Evolutionary conservation across 2,113 vertebrate genomes (phyloP), one percentile per base, ranked within the genome.

Genomic region (Microtus richardsoni): DNA sequence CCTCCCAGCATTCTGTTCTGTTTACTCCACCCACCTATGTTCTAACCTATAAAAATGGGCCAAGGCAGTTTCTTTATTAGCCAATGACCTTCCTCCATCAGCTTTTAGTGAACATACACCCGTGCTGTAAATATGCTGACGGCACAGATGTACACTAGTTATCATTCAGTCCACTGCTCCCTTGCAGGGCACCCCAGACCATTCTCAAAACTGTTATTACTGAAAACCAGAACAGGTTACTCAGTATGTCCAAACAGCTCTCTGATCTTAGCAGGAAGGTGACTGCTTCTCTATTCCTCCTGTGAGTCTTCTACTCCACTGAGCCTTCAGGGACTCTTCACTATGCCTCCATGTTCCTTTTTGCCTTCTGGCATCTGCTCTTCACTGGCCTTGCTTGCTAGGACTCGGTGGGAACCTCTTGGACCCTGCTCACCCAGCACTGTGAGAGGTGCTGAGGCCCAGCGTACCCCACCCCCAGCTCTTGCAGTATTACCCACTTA

Each of bases 191-290:
- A 7, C 12, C 39, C 80, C n/a, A 83, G 54, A 83, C n/a, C 39
- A 83, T 30, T 19, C 80, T 41, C 54, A 4, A 64, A 83, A 83
- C n/a, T 44, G 24, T 73, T 41, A 21, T 49, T 47, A 36, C 36
- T 86, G 64, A 22, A 68, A 86, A 86, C 30, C 62, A 77, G 90
- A 7, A 41, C 44, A 66, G 26, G 60, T 92, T 75, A 13, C 19
- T 49, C 64, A 96, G n/a, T 52, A 49, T 97, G 16, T 79, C 84
- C 77, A 79, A 93, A 79, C 54, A 80, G 87, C 84, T 90, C 66
- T 88, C 91, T 89, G 84, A 77, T 96, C 24, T 68, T 47, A 8
- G 33, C 64, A 28, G 33, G 33, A 78, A 52, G 22, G 21, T 33
- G 3, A 13, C 7, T 52, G 8, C 19, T 54, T 58, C 24, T 41